Evolutionary conservation across 2,113 vertebrate genomes (phyloP).

Genomic region (Rhinopomastus cyanomelas): DNA sequence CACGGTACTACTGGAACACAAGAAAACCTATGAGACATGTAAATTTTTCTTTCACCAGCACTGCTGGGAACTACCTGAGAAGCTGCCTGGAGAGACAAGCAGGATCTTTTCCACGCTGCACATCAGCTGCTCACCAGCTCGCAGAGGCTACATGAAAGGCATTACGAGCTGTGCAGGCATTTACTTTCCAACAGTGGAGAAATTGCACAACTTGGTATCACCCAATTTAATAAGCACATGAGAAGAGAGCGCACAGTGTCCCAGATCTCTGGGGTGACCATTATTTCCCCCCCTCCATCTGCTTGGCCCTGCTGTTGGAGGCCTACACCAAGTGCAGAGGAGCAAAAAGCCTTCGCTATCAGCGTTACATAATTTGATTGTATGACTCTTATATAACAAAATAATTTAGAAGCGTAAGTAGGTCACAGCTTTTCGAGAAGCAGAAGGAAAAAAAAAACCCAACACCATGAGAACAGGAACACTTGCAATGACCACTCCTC

Average conservation of each 20-base stretch:
- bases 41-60: conserved; percentile 46
- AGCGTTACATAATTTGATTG: conserved; percentile 59
- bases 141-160: neutral
- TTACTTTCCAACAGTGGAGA: neutral
- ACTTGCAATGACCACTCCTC: conserved; percentile 10
- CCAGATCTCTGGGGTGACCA: conserved; percentile 32
- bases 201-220: neutral
- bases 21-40: conserved; percentile 67
- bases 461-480: neutral
- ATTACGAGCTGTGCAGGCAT: neutral
- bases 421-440: conserved; percentile 61
- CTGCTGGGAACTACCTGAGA: neutral
- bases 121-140: neutral
- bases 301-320: conserved; percentile 5
- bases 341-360: conserved; percentile 42
- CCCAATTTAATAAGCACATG: neutral
- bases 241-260: neutral
- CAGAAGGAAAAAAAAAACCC: neutral
- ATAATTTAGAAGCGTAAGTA: conserved; percentile 65
- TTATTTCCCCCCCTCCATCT: neutral
- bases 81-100: neutral
- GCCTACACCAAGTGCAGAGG: neutral
- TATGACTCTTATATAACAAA: conserved; percentile 65
- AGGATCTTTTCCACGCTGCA: accelerated
- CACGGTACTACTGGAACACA: conserved; percentile 92